These are phyloP conservation scores for Caiman crocodilus DNA, from an alignment of 2,797 vertebrate genomes.

Conservation along the genomic window DNA sequence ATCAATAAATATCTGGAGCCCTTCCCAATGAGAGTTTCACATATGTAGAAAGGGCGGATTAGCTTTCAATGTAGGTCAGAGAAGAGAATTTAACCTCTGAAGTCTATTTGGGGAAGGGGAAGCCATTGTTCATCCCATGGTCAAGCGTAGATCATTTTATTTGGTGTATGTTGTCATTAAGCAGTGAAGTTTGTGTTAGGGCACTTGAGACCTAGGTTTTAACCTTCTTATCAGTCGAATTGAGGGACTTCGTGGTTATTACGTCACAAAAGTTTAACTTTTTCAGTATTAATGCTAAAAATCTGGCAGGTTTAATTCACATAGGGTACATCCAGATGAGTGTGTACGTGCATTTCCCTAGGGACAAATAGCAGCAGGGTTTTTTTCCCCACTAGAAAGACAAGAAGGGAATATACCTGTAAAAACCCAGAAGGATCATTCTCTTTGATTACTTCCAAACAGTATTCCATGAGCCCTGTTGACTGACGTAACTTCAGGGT, in stretches of 20 bases:
- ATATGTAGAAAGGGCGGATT: not conserved
- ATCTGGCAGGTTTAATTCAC: not conserved
- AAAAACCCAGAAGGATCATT: conserved; percentile 97
- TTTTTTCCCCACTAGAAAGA: not conserved
- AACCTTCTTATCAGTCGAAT: not conserved
- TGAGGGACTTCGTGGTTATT: not conserved
- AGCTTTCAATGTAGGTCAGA: not conserved
- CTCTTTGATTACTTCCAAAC: conserved; percentile 97
- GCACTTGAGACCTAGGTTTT: not conserved
- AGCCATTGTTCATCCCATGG: too few species aligned
- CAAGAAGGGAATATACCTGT: conserved; percentile 83
- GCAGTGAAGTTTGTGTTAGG: not conserved
- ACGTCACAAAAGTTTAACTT: not conserved
- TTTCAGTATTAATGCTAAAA: not conserved
- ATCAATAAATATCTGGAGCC: not conserved
- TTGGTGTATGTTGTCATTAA: too few species aligned
- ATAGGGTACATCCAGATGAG: not conserved
- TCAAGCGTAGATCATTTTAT: too few species aligned
- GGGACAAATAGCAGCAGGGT: too few species aligned
- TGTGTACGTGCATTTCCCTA: too few species aligned
- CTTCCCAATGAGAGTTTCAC: not conserved
- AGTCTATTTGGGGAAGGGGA: too few species aligned
- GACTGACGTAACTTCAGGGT: conserved; percentile 97
- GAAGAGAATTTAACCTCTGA: not conserved
- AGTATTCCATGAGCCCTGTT: conserved; percentile 98